phyloP scores from a whole-genome alignment of 2,797 vertebrate genomes.

The Amblyraja radiata region DNA sequence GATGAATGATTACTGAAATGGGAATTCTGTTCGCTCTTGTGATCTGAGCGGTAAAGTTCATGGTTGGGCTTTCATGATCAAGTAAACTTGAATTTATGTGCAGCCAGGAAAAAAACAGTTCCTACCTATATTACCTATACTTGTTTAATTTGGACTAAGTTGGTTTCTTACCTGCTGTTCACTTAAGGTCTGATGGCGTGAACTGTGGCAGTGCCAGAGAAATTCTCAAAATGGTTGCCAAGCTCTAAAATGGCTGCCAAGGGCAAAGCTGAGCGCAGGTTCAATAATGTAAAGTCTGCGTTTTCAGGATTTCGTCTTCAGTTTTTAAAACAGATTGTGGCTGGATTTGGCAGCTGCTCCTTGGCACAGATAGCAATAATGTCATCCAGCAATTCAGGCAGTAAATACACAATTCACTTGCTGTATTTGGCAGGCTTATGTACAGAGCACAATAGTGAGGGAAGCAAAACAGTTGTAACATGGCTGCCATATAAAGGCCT shows the following conservation, averaged over 20 bases:
- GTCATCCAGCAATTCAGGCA: slow-evolving; percentile 81
- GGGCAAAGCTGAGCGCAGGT: slow-evolving; percentile 57
- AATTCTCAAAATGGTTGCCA: slow-evolving; percentile 92
- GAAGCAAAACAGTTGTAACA: slow-evolving; percentile 44
- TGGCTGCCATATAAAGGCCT: slow-evolving; percentile 34
- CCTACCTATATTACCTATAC: slow-evolving; percentile 25
- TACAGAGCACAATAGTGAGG: slow-evolving; percentile 37
- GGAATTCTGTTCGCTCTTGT: neutral
- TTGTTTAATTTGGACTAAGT: slow-evolving; percentile 15
- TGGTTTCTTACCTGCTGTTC: slow-evolving; percentile 20
- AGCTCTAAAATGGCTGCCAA: slow-evolving; percentile 95
- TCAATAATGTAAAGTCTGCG: slow-evolving; percentile 61
- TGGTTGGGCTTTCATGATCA: neutral
- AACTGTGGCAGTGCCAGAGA: slow-evolving; percentile 12
- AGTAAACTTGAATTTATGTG: neutral
- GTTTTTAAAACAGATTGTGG: slow-evolving; percentile 58
- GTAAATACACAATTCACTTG: slow-evolving; percentile 68
- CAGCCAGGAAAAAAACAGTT: neutral
- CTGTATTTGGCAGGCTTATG: slow-evolving; percentile 65
- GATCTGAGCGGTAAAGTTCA: neutral
- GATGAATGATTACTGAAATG: neutral
- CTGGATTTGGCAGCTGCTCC: slow-evolving; percentile 73
- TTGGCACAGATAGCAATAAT: slow-evolving; percentile 73
- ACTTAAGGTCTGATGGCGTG: slow-evolving; percentile 1
- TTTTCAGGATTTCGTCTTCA: slow-evolving; percentile 47